Percentiles rank a stretch among this genome's conserved stretches.
phyloP scores from a whole-genome alignment of 2,113 vertebrate genomes.

The Colistium nudipinnis region DNA sequence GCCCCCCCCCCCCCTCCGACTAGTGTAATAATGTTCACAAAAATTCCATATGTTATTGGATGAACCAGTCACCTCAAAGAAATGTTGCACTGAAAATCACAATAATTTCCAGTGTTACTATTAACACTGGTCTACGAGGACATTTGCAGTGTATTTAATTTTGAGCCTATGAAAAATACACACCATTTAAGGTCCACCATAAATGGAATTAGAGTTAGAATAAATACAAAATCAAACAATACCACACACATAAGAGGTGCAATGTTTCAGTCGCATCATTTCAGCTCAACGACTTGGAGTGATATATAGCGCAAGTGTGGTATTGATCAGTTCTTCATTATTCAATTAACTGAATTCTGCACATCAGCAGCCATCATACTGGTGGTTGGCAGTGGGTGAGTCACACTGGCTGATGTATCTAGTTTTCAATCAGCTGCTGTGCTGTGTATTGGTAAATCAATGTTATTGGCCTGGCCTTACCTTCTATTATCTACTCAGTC shows the following conservation, averaged over 20 bases:
- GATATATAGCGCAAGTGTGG: not conserved
- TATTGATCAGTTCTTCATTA: conserved; percentile 30
- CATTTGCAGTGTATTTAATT: not conserved
- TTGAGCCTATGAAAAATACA: no score
- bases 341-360: conserved; percentile 7
- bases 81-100: not conserved
- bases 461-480: not conserved
- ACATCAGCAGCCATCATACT: conserved; percentile 22
- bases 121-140: not conserved
- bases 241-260: not conserved
- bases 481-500: not conserved
- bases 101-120: not conserved
- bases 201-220: not conserved
- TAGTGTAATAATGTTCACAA: no score
- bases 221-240: not conserved
- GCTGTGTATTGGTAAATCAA: conserved; percentile 15
- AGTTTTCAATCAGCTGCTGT: conserved; percentile 14
- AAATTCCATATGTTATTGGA: not conserved
- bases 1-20: no score
- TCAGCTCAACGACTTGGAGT: not conserved
- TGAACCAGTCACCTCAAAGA: not conserved
- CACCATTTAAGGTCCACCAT: not conserved
- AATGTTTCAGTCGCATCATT: not conserved
- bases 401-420: not conserved
- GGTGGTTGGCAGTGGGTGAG: not conserved